Conservation (phyloP, 2,113 vertebrate species). For the Sminthopsis crassicaudata region DNA sequence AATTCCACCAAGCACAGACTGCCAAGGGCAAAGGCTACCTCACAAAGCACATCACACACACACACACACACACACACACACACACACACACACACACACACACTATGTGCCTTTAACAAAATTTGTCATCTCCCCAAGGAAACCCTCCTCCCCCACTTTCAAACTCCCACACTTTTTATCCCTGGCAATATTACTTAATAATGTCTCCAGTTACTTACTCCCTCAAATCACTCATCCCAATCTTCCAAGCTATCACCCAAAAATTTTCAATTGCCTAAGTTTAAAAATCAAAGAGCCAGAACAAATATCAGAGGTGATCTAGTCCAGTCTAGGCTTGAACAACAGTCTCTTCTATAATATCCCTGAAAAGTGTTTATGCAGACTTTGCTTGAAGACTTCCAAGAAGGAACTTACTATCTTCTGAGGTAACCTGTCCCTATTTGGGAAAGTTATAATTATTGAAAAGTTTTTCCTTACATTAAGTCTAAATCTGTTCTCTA, state of each 20-base stretch:
- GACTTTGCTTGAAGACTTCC: neutral
- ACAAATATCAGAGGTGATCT: neutral
- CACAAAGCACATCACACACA: neutral
- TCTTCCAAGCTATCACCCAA: neutral
- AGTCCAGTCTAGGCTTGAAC: neutral
- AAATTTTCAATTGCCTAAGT: neutral
- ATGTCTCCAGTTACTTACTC: neutral
- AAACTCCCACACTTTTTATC: neutral
- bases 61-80: neutral
- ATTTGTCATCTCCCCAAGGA: neutral
- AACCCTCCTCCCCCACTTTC: neutral
- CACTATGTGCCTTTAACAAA: neutral
- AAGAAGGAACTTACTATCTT: neutral
- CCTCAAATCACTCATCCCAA: neutral
- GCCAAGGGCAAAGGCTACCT: neutral
- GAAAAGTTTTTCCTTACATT: no score
- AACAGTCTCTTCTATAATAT: neutral
- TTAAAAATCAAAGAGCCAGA: neutral
- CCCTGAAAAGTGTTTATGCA: neutral
- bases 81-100: neutral
- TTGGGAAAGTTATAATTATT: neutral
- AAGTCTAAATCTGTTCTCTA: neutral
- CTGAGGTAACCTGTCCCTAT: neutral
- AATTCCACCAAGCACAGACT: neutral
- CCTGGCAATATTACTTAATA: neutral